Base-by-base conservation (phyloP, 2,113 vertebrate species). In the Myotis yumanensis region DNA sequence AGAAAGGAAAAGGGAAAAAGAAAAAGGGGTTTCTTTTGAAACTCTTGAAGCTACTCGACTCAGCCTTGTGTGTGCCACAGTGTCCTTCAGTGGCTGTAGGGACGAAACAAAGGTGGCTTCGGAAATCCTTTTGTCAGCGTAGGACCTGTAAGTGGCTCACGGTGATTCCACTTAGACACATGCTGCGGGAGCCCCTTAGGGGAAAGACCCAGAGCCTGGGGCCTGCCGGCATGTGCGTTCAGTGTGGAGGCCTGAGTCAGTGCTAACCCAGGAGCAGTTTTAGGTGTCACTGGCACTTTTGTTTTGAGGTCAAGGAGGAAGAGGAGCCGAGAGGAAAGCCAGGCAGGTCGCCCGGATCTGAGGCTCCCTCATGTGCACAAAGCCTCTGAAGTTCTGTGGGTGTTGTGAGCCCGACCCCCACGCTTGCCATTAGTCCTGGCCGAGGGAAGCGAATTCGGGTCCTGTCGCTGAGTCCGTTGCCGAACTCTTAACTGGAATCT, bases 51-150 rank as follows among this genome's bases (percentile, higher is more conserved):
- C 16, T 8, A 1, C 17, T 54, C 0, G 11, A 40, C 81, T 85
- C 48, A 73, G 25, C 3, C 22, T 54, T 30, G 16, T 14, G 9
- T 3, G 23, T 12, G 25, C 37, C 69, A 40, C 22, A 2, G 46
- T 4, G 20, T 35, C 35, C 43, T 51, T 86, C 32, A 3, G 4
- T 35, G 62, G 37, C 46, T 28, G 2, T 15, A 2, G 7, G 35
- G 68, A 14, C 35, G n/a, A 28, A 51, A 37, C 16, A 32, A n/a
- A 85, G 48, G 77, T 85, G 40, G n/a, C 77, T 79, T 95, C 82
- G 46, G 35, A 82, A 66, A 43, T 18, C 76, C 69, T 84, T 22
- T 30, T 43, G 59, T 52, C 30, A 6, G 25, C n/a, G 8, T 23
- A 5, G 25, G 11, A 46, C 43, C 18, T 59, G 66, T 37, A 69